Base-by-base conservation (phyloP, 2,113 vertebrate genomes). In the Perca fluviatilis region DNA sequence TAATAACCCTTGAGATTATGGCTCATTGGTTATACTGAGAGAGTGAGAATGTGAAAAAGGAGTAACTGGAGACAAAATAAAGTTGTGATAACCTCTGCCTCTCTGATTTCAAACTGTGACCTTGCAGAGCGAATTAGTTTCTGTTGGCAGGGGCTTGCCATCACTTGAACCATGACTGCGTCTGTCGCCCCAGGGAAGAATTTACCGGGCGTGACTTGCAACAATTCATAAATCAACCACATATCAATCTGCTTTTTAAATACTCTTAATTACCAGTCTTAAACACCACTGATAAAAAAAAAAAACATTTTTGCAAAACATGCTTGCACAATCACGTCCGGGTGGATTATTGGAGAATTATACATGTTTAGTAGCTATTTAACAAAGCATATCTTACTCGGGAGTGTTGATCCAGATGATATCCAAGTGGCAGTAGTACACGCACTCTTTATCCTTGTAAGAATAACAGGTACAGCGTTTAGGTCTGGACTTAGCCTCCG, bases 351-450 rank as follows among this genome's bases (percentile, higher is more conserved):
- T 33, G 43, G 6, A 10, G 0, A 18, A 10, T 49, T 36, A 25
- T 1, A 23, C 0, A 7, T 25, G 23, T 61, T 21, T 58, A 40
- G 40, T 40, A 27, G 33, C 33, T 40, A n/a, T 2, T 46, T 7
- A 50, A 23, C 14, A 33, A 60, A 78, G 19, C 53, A 51, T 64
- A 63, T 93, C 97, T 97, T 92, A 99, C 98, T 98, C 97, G 2
- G 98, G 97, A 50, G 98, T 99, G 95, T 98, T 99, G 95, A 99
- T 97, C 98, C 97, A 99, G 93, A 99, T 99, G 94, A 99, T 98
- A 86, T 98, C 98, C 84, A 99, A 91, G 92, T 99, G 98, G 85
- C 97, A 99, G 95, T 98, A 99, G 94, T 99, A 99, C 79, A 99
- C 97, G 77, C 98, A 99, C 89, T 99, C 98, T 86, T 97, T 98